Evolutionary conservation across 1,140 invertebrate genomes (phyloP), one percentile per base, ranked within the genome.

Genomic region (Drosophila erecta): DNA sequence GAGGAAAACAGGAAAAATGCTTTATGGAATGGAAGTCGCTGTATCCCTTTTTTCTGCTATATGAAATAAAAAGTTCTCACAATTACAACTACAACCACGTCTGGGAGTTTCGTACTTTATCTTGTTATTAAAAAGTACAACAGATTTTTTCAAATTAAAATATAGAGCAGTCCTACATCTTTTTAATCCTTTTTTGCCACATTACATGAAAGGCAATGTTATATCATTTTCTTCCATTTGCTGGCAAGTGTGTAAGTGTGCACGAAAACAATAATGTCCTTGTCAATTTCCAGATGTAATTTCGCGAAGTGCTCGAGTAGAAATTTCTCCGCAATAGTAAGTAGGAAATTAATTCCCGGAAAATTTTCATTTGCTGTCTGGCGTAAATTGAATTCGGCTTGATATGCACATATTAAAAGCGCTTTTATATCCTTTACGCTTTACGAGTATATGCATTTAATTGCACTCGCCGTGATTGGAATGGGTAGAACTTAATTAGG

Each of bases 401-500:
- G 17, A 20, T 37, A 64, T 61, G 56, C 61, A 44, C 61, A 64
- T 61, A 46, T 60, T 20, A 30, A 64, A 64, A 46, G 37, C 27
- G 27, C 55, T 44, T 12, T 37, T 22, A 20, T n/a, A n/a, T n/a
- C n/a, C n/a, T n/a, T n/a, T n/a, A n/a, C n/a, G 20, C 11, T 37
- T 57, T 46, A 17, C 17, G 17, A 17, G 17, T 17, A 11, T 37
- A 46, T 64, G 56, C 61, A 64, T 20, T 60, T 44, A 61, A 60
- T 61, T 43, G 38, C 54, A 44, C 14, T 44, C 37, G 7, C 3
- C 12, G n/a, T 17, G 60, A 58, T 57, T 62, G 55, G 59, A 5
- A 22, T 8, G 15, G 59, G 17, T 4, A 33, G 27, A 62, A 22
- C 54, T n/a, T 40, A 62, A 62, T 62, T 59, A 62, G 57, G 56